Conservation (phyloP, 2,888 invertebrate species). For the Eumerus sabulonum region DNA sequence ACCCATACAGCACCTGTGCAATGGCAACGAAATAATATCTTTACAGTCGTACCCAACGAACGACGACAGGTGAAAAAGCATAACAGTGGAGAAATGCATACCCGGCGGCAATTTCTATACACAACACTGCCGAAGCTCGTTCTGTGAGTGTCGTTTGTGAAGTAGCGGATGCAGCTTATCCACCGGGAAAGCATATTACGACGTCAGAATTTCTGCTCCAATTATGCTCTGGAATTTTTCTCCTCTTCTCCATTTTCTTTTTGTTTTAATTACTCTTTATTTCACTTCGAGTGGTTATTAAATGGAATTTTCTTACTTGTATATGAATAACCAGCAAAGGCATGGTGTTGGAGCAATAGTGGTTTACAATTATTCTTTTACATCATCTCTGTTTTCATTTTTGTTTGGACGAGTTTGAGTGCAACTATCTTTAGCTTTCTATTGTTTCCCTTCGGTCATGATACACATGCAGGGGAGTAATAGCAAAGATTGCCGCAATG, state of each 20-base stretch:
- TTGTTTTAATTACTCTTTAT: constrained; percentile 18
- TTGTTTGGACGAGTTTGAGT: constrained; percentile 11
- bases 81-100: constrained; percentile 57
- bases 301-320: constrained; percentile 50
- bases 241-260: constrained; percentile 2
- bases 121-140: not conserved
- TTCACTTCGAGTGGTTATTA: constrained; percentile 37
- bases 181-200: constrained; percentile 74
- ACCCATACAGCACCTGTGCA: constrained; percentile 58
- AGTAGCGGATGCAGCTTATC: constrained; percentile 41
- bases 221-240: constrained; percentile 77
- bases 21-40: constrained; percentile 26
- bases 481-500: constrained; percentile 23
- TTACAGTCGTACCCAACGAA: not conserved
- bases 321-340: constrained; percentile 12
- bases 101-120: not conserved
- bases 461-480: too few species aligned
- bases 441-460: constrained; percentile 30
- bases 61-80: constrained; percentile 54
- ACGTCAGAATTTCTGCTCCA: constrained; percentile 79
- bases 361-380: constrained; percentile 40
- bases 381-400: constrained; percentile 58
- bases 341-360: constrained; percentile 32
- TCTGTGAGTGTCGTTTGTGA: not conserved
- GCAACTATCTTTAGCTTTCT: not conserved